These are phyloP conservation scores for Plecturocebus donacophilus DNA, from an alignment of 2,113 vertebrate species.

Conservation along the genomic window DNA sequence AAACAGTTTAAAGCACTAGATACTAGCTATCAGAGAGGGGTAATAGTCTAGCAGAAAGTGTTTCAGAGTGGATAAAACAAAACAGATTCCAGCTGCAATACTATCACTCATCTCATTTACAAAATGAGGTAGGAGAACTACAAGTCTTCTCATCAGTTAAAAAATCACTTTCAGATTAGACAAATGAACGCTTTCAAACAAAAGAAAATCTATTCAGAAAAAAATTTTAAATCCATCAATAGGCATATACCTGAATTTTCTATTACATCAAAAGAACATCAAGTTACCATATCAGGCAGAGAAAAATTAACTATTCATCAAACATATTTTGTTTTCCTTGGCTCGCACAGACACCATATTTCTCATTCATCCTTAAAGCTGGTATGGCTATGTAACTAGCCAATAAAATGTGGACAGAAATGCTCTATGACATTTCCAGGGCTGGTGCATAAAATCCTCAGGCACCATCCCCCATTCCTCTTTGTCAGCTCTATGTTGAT, in stretches of 20 bases:
- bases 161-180: neutral
- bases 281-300: neutral
- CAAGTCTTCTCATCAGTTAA: neutral
- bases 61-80: neutral
- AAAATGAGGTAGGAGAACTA: neutral
- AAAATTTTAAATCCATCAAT: neutral
- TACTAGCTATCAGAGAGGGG: neutral
- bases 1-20: neutral
- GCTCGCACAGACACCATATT: neutral
- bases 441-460: neutral
- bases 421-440: neutral
- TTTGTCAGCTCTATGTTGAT: neutral
- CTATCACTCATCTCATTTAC: neutral
- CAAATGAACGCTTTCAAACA: neutral
- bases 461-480: neutral
- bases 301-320: neutral
- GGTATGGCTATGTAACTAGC: neutral
- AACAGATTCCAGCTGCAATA: neutral
- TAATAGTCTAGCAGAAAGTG: neutral
- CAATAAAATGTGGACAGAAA: neutral
- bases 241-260: neutral
- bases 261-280: neutral
- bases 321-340: neutral
- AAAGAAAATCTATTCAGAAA: neutral
- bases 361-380: neutral